These are phyloP conservation scores for Xiphophorus couchianus DNA, from an alignment of 2,113 vertebrate species.

Conservation along the genomic window DNA sequence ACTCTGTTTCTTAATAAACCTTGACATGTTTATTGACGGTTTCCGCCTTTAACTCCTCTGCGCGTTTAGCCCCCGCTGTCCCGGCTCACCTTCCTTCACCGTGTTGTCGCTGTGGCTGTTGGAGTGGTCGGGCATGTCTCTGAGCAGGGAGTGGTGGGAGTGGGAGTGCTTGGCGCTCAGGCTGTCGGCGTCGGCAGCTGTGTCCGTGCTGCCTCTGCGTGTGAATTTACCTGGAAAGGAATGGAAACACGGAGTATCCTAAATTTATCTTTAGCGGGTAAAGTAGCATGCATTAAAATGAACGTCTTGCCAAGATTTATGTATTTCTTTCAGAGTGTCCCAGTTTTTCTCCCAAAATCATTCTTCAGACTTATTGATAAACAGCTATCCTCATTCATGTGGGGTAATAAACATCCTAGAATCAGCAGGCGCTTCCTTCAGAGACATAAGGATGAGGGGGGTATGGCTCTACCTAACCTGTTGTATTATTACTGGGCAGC, in stretches of 20 bases:
- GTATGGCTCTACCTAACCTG: no score
- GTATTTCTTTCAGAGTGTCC: no score
- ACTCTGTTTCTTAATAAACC: not conserved
- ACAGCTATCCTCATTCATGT: no score
- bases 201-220: slow-evolving; percentile 92
- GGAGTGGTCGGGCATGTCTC: slow-evolving; percentile 92
- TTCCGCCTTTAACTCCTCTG: not conserved
- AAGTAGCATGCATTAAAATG: no score
- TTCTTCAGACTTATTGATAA: no score
- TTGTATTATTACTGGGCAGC: no score
- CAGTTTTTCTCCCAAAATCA: no score
- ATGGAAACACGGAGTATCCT: slow-evolving; percentile 10
- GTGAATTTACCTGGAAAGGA: slow-evolving; percentile 88
- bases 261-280: no score
- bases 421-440: no score
- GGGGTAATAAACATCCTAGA: no score
- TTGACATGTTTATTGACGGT: not conserved
- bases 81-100: slow-evolving; percentile 86
- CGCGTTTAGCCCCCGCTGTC: not conserved
- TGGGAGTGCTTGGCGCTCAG: slow-evolving; percentile 91
- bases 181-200: slow-evolving; percentile 92
- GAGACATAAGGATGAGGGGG: no score
- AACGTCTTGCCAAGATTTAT: no score
- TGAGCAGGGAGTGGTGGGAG: slow-evolving; percentile 91
- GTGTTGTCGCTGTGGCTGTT: slow-evolving; percentile 96